Evolutionary conservation across 2,888 invertebrate genomes (phyloP), one percentile per base, ranked within the genome.

Genomic region (Eumacrocentrus americanus): DNA sequence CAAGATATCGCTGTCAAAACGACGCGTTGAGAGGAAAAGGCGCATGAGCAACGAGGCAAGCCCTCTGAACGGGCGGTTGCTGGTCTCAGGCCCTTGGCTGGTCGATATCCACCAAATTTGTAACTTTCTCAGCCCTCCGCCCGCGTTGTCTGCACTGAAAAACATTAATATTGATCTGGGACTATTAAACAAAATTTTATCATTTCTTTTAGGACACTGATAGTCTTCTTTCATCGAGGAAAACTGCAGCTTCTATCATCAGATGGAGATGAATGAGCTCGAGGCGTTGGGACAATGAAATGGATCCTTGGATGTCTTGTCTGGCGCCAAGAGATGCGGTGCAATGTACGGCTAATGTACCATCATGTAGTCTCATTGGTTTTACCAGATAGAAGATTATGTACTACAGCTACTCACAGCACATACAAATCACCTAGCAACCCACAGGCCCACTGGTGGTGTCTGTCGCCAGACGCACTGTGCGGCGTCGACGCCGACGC

Each of bases 391-490:
- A n/a, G n/a, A n/a, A n/a, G n/a, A n/a, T n/a, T n/a, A n/a, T n/a
- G n/a, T n/a, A n/a, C n/a, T n/a, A n/a, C n/a, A n/a, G n/a, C n/a
- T n/a, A n/a, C n/a, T n/a, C n/a, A n/a, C n/a, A n/a, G n/a, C n/a
- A 12, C 3, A 16, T 50, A 50, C 35, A 48, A 63, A 70, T 69
- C 65, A 57, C 66, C 67, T 65, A 63, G 65, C 65, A 64, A 65
- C 66, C 47, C 57, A 16, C 37, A 55, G 12, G 9, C 9, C 57
- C 48, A 55, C 53, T 48, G 50, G 23, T 51, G 50, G 50, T 35
- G 47, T 18, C 58, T 54, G 58, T 51, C 55, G 64, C 47, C 38
- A 57, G 61, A 48, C 57, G 56, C 58, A 52, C 22, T 14, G 51
- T 53, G 37, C 63, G 46, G 59, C 58, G 64, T 57, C 58, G 63